Conservation (phyloP, 2,113 vertebrate species). For the Hydrolagus affinis region DNA sequence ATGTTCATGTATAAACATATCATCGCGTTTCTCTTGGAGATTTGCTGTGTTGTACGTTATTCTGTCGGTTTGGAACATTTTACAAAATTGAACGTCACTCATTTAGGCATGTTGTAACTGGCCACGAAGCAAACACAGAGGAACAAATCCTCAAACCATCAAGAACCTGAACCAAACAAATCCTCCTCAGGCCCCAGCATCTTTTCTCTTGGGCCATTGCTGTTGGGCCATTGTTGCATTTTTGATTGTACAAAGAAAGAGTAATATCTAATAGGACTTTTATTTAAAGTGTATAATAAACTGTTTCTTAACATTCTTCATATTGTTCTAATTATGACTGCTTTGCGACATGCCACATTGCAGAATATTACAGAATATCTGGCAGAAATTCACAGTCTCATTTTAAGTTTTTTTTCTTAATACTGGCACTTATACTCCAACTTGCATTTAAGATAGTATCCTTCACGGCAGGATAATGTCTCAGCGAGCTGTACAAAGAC, state of each 20-base stretch:
- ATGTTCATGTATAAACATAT: neutral
- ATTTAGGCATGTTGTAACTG: constrained; percentile 21
- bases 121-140: constrained; percentile 10
- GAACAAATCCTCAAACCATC: constrained; percentile 12
- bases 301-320: neutral
- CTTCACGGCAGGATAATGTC: no score
- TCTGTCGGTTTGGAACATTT: neutral
- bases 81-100: neutral
- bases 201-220: neutral
- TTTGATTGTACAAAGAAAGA: constrained; percentile 12
- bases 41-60: neutral
- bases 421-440: no score
- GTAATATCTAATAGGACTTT: neutral
- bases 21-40: neutral
- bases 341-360: no score
- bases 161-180: constrained; percentile 24
- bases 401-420: no score
- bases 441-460: no score
- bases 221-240: no score
- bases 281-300: constrained; percentile 17
- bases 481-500: no score
- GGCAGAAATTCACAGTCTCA: no score
- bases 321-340: no score
- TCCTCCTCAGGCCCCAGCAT: constrained; percentile 20
- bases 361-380: no score